Evolutionary conservation across 1,140 invertebrate genomes (phyloP), one percentile per base, ranked within the genome.

Genomic region (Forficula auricularia): DNA sequence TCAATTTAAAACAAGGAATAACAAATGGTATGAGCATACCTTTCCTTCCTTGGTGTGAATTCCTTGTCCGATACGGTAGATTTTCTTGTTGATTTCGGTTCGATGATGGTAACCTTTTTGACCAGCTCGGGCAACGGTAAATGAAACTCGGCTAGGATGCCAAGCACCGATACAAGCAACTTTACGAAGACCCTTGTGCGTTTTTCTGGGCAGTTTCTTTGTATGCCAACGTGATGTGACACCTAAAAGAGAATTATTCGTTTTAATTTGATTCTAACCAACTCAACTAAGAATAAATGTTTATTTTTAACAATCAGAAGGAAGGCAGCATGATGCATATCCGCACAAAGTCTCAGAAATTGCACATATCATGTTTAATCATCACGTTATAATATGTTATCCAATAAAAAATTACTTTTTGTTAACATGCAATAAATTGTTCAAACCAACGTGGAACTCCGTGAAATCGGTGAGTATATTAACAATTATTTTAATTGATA

Each of bases 161-260:
- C 96, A 99, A n/a, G 96, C 95, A 63, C 96, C 96, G 67, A 99
- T 98, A 85, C 96, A 99, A 56, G 96, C 96, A 44, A 99, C 95
- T 66, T 99, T 99, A 42, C 96, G 78, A 48, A 99, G 70, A 89
- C 96, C 96, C 64, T 99, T 99, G 72, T 99, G 96, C 0, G 96
- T 99, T 71, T 99, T 99, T 50, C 96, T 79, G 1, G 96, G 96
- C 53, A 99, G 68, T 66, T 99, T 99, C 77, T 98, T 98, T 19
- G 91, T 96, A 62, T 98, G 92, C 95, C 96, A 99, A 77, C 96
- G 84, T 12, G 89, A 95, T 36, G 95, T 98, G 3, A 99, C 96
- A 80, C 92, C 87, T 91, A 46, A 35, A 60, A 64, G 49, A 49
- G 19, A 49, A 37, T 20, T 37, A 43, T 13, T 34, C 9, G 44